Conservation (phyloP, 1,140 invertebrate genomes). For the Zophobas morio region DNA sequence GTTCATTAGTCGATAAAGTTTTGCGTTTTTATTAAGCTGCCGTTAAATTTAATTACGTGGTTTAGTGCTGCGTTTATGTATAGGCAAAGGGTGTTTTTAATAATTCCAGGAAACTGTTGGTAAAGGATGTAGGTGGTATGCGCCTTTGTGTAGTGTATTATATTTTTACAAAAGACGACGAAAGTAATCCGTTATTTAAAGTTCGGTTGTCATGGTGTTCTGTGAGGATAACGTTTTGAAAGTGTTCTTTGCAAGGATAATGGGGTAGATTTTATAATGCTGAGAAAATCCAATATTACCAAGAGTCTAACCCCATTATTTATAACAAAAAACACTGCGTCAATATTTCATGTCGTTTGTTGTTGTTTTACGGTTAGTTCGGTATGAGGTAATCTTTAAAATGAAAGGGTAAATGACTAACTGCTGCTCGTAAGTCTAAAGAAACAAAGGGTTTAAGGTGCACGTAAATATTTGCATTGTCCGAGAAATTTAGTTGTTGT, state of each 20-base stretch:
- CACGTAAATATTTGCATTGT: conserved; percentile 17
- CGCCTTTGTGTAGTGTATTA: conserved; percentile 26
- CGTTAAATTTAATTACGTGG: conserved; percentile 32
- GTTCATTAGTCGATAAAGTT: conserved; percentile 17
- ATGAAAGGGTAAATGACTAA: conserved; percentile 20
- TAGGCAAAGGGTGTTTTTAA: conserved; percentile 5
- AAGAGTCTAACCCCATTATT: conserved; percentile 19
- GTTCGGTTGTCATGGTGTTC: conserved; percentile 38
- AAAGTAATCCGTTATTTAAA: conserved; percentile 42
- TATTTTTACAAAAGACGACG: conserved; percentile 38
- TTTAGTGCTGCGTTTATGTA: conserved; percentile 22
- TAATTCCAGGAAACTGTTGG: conserved; percentile 15
- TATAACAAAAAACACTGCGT: conserved; percentile 6
- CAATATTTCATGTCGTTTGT: conserved; percentile 20
- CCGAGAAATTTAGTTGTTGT: conserved; percentile 17
- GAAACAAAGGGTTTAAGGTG: conserved; percentile 10
- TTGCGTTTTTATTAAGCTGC: conserved; percentile 25
- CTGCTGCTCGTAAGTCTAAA: conserved; percentile 3
- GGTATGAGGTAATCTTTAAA: conserved; percentile 9
- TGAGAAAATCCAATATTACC: conserved; percentile 20
- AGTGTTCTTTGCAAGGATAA: conserved; percentile 32
- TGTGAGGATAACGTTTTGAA: conserved; percentile 40
- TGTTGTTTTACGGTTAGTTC: conserved; percentile 21
- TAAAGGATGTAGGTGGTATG: conserved; percentile 17
- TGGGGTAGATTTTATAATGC: conserved; percentile 38